Conservation (phyloP, 2,113 vertebrate species). For the Rhodinocichla rosea region DNA sequence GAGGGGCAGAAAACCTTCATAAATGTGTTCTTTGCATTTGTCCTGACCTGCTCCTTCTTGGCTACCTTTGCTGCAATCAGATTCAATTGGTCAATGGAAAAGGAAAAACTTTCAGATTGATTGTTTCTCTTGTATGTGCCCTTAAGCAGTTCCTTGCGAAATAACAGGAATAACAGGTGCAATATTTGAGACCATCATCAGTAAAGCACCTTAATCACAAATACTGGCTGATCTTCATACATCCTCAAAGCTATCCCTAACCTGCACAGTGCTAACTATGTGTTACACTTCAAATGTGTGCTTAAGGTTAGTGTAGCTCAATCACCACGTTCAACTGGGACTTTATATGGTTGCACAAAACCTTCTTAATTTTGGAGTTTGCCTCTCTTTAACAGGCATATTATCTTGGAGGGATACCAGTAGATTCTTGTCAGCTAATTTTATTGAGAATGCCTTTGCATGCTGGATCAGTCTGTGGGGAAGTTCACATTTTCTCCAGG, state of each 20-base stretch:
- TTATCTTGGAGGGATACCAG: neutral
- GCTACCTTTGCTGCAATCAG: neutral
- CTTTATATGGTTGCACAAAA: neutral
- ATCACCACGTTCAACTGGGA: rapidly evolving
- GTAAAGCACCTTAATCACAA: neutral
- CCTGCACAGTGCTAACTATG: neutral
- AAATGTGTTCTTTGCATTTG: neutral
- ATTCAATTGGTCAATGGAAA: neutral
- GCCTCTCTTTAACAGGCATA: neutral
- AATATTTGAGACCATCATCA: neutral
- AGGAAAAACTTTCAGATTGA: neutral
- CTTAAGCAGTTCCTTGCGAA: neutral
- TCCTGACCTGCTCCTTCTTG: neutral
- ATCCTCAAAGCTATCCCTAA: neutral
- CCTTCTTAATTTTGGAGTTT: neutral
- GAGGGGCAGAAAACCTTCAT: neutral
- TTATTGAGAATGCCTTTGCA: neutral
- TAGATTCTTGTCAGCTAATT: neutral
- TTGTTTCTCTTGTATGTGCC: neutral
- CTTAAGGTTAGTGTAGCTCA: neutral
- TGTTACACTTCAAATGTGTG: neutral
- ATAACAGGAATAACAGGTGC: neutral
- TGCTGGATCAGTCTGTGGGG: neutral
- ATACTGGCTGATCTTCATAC: neutral
- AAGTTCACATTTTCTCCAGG: neutral